Conservation (phyloP, 2,888 invertebrate genomes). For the Helleia helle region DNA sequence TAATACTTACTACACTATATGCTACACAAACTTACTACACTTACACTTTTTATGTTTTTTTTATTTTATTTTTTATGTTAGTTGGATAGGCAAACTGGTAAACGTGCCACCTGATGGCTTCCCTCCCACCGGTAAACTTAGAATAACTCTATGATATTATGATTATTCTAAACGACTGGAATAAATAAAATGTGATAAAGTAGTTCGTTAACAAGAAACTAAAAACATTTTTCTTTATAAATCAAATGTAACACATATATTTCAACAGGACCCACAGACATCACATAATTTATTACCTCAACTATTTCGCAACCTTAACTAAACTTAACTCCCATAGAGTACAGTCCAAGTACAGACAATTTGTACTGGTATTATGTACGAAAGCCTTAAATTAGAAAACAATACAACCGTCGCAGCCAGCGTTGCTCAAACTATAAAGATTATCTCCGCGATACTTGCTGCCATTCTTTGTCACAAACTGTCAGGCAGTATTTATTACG, state of each 20-base stretch:
- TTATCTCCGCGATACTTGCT: slow-evolving; percentile 26
- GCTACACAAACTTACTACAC: too few species aligned
- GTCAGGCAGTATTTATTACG: slow-evolving; percentile 32
- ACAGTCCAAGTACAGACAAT: not conserved
- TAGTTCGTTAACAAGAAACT: too few species aligned
- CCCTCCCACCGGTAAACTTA: too few species aligned
- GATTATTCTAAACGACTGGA: too few species aligned
- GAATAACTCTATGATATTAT: too few species aligned
- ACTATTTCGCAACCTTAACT: not conserved
- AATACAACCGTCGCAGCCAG: slow-evolving; percentile 18
- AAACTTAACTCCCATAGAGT: not conserved
- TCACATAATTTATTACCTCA: slow-evolving; percentile 1
- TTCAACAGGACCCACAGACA: not conserved
- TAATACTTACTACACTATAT: too few species aligned
- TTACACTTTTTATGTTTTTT: too few species aligned
- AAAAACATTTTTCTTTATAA: too few species aligned
- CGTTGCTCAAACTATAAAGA: not conserved
- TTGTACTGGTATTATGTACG: slow-evolving; percentile 5
- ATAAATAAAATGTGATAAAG: too few species aligned
- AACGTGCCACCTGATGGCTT: too few species aligned
- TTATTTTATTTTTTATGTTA: too few species aligned
- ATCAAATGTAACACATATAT: not conserved
- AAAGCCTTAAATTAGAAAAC: slow-evolving; percentile 11
- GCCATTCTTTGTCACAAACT: slow-evolving; percentile 30
- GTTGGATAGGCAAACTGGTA: too few species aligned